Evolutionary conservation across 2,113 vertebrate species (phyloP), one percentile per base, ranked within the genome.

Genomic region (Sardina pilchardus): DNA sequence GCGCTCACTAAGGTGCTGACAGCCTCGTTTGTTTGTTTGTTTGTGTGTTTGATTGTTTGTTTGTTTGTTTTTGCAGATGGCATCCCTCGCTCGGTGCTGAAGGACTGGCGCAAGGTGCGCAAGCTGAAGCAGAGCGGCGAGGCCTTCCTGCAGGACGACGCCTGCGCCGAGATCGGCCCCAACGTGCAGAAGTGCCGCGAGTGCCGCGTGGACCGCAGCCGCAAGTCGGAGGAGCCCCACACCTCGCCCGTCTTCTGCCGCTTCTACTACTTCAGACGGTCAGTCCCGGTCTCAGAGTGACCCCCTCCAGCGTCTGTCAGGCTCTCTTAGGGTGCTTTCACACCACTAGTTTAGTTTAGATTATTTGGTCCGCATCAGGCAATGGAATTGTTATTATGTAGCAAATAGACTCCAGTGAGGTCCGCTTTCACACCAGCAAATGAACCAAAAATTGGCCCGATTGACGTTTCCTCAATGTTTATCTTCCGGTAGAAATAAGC

Each of bases 221-320:
- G 96, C 88, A 97, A 96, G 88, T 94, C 95, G 82, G 96, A 97
- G 85, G 96, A 97, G 87, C 92, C 96, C 26, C 89, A 93, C 87
- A 94, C 96, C 83, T 97, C 97, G 0, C 96, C 97, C 8, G 97
- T 97, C 0, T 97, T 97, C 85, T 97, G 97, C 90, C 95, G 97
- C 91, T 97, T 97, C 93, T 97, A 97, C 92, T 96, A 97, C 91
- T 97, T 97, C 88, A 93, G 96, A 83, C 92, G 97, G 97, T 97
- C 94, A 94, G 95, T 94, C 6, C 63, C 26, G 24, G 17, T 21
- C 50, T 21, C 50, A 19, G 3, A 45, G 44, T 7, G 10, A 45
- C 44, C 44, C 44, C n/a, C n/a, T n/a, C n/a, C n/a, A n/a, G n/a
- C n/a, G n/a, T n/a, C n/a, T n/a, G n/a, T n/a, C n/a, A n/a, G n/a